A percentile compares a stretch with the other conserved stretches of the same genome.
Evolutionary conservation across 1,140 invertebrate genomes (phyloP).

Genomic region (Drosophila repleta): DNA sequence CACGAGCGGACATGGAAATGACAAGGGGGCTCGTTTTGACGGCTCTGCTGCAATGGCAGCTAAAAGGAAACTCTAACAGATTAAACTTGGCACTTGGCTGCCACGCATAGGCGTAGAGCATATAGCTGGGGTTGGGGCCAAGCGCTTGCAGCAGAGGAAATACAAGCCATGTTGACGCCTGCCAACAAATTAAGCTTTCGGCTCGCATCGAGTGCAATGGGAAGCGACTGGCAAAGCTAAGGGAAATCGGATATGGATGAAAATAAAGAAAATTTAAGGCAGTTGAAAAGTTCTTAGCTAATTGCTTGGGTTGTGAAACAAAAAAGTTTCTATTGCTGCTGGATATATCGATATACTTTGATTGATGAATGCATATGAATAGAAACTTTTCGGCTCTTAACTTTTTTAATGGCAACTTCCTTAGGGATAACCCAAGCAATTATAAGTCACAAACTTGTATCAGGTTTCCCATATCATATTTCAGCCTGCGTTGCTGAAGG

Average conservation of each 20-base stretch:
- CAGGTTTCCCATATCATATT: too few species aligned
- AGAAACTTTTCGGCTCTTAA: too few species aligned
- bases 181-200: slow-evolving; percentile 47
- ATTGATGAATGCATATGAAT: too few species aligned
- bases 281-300: too few species aligned
- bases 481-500: too few species aligned
- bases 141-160: slow-evolving; percentile 13
- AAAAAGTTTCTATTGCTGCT: too few species aligned
- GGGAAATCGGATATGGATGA: too few species aligned
- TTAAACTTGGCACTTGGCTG: slow-evolving; percentile 76
- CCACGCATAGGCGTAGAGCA: slow-evolving; percentile 29
- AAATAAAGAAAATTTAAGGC: background rate
- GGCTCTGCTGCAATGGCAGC: slow-evolving; percentile 51
- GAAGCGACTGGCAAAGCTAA: slow-evolving; percentile 14
- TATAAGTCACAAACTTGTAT: too few species aligned
- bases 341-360: too few species aligned
- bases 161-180: slow-evolving; percentile 57
- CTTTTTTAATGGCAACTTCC: too few species aligned
- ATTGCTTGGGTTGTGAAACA: too few species aligned
- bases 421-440: too few species aligned
- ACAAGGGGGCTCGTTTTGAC: slow-evolving; percentile 20
- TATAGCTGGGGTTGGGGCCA: background rate
- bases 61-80: slow-evolving; percentile 76
- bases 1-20: slow-evolving; percentile 77
- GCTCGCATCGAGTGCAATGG: background rate